A percentile compares a stretch with the other conserved stretches of the same genome.
phyloP scores from a whole-genome alignment of 2,797 vertebrate species.

The Prunella strophiata region DNA sequence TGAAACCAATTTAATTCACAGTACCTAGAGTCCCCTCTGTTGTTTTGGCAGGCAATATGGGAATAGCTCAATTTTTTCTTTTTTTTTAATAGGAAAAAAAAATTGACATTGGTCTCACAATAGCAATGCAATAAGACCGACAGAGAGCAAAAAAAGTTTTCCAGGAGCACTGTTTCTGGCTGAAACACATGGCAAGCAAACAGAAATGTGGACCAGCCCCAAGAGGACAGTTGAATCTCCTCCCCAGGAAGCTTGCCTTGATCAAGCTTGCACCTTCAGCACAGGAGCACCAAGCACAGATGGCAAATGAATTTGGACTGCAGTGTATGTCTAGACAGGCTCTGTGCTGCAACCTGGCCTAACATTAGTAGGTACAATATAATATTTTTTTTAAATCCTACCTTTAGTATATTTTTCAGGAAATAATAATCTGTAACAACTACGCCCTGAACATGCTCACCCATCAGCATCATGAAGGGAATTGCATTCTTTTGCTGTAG shows the following conservation, averaged over 20 bases:
- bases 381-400: background rate
- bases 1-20: conserved; percentile 10
- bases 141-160: background rate
- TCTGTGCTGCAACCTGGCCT: background rate
- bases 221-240: background rate
- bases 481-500: background rate
- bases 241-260: background rate
- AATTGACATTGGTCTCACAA: background rate
- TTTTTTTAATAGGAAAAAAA: background rate
- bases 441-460: background rate
- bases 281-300: background rate
- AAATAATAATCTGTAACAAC: background rate
- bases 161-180: background rate
- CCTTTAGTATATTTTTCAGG: background rate
- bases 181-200: background rate
- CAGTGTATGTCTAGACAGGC: background rate
- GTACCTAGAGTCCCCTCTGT: background rate
- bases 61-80: background rate
- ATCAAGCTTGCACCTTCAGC: background rate
- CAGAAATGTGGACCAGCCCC: background rate
- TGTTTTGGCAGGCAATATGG: background rate
- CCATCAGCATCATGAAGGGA: background rate
- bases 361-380: background rate
- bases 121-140: background rate
- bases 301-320: background rate